Conservation (phyloP, 1,140 invertebrate species). For the Panagrolaimus sp. region DNA sequence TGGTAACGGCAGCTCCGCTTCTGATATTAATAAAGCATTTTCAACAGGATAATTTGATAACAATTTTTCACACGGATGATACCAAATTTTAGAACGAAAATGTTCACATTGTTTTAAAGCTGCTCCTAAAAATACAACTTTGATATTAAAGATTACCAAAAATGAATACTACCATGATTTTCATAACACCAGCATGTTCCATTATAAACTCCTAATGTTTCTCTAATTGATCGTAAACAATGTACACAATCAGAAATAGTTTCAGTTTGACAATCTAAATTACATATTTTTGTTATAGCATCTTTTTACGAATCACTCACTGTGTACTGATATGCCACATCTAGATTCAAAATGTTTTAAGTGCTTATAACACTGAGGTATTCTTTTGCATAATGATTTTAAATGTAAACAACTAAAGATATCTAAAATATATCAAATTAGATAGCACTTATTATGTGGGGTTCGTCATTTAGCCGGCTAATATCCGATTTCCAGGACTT, state of each 20-base stretch:
- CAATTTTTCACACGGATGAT: slow-evolving; percentile 6
- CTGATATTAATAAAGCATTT: background rate
- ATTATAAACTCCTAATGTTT: slow-evolving; percentile 8
- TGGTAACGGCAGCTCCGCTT: background rate
- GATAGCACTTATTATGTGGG: too few species aligned
- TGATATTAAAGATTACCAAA: background rate
- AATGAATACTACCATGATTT: background rate
- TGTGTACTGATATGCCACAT: slow-evolving; percentile 12
- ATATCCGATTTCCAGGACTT: too few species aligned
- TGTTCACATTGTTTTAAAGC: slow-evolving; percentile 2
- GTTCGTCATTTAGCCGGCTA: too few species aligned
- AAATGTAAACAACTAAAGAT: slow-evolving; percentile 9
- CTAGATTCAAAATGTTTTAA: slow-evolving; percentile 6
- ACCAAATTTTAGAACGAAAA: slow-evolving; percentile 9
- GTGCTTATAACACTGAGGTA: background rate
- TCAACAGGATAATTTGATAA: background rate
- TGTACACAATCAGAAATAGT: slow-evolving; percentile 5
- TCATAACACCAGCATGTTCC: slow-evolving; percentile 9
- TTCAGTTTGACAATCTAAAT: slow-evolving; percentile 7
- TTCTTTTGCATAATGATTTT: background rate
- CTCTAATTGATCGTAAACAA: background rate
- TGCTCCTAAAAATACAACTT: background rate
- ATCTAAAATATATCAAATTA: too few species aligned
- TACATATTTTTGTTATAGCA: too few species aligned
- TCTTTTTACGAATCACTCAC: background rate